Evolutionary conservation across 1,140 invertebrate species (phyloP), one percentile per base, ranked within the genome.

Genomic region (Brachionus koreanus): DNA sequence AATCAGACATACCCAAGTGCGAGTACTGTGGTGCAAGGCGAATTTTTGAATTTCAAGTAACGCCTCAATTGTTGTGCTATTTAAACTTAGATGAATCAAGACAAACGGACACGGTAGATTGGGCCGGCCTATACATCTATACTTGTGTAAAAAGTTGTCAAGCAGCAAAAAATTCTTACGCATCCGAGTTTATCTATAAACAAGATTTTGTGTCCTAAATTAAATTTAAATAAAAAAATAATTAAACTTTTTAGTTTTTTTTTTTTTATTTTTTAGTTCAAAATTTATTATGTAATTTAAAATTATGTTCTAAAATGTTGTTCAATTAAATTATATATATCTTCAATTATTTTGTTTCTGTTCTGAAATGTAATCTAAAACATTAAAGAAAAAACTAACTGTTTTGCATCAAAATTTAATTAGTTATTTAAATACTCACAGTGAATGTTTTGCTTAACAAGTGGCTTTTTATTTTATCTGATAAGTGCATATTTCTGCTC

Each of bases 11-110:
- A 85, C 94, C 95, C 25, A 89, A 90, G 25, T 98, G 95, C 88
- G 87, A 90, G 69, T 86, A 91, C 82, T 98, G 96, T 89, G 90
- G 91, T 82, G 89, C 90, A 16, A 88, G 90, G 83, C 91, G 95
- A 84, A 90, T 92, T 84, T 98, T 96, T 91, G 96, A 98, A 89
- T 96, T 96, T 90, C 94, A 96, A 90, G 92, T 94, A 81, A 94
- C 97, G 93, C 96, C 96, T 1, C 95, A 97, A 88, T 88, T 97
- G 63, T 87, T 98, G 25, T 92, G 92, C 85, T 91, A 91, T 84
- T 87, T 95, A 0, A 83, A 89, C 72, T 82, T 88, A 46, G 90
- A 92, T 79, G 90, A 94, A 72, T 91, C 93, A 77, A 88, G 91
- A 83, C 86, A 92, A 63, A 88, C 91, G n/a, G 90, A 92, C 16